Base-by-base conservation (phyloP, 2,797 vertebrate genomes). In the Semotilus atromaculatus region DNA sequence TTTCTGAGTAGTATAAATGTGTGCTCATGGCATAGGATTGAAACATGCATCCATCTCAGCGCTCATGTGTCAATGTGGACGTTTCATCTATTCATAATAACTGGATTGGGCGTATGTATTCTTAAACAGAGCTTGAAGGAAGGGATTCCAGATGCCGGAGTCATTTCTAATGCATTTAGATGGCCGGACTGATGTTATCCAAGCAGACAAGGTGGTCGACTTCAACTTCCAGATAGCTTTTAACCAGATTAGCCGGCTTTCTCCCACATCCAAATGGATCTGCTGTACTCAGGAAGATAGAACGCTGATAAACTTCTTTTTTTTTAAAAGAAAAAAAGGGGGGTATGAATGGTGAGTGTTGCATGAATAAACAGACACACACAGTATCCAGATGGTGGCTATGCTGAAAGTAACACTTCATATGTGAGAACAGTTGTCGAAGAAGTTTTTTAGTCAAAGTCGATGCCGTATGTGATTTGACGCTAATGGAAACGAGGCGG, bases 111-210 rank as follows among this genome's bases (percentile, higher is more conserved):
- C 73, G 84, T 89, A 88, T 92, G 88, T 90, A 90, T 93, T 93
- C 90, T 94, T 73, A 78, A 84, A 81, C 10, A 45, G 53, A 72
- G 31, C 43, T 75, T 6, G 13, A 43, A 53, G 78, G 38, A 48
- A 71, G 19, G 16, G 75, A 81, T 80, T 85, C 53, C 85, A 92
- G 89, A 92, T 90, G 91, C 88, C 72, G 75, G 87, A 85, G 85
- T 88, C 90, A 88, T 88, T 88, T 77, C 43, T 92, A 90, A 92
- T 91, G 91, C 87, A 86, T 85, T 53, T 48, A 85, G 86, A 90
- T 88, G 88, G 85, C 83, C 38, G 38, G 81, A 75, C 64, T 92
- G 93, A 94, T 83, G 88, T 90, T 92, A 94, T 93, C 81, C 31
- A 53, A 68, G 55, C 64, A 90, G 93, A 94, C 92, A 92, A 89